Conservation (phyloP, 2,888 invertebrate genomes). For the Nephrotoma guestfalica region DNA sequence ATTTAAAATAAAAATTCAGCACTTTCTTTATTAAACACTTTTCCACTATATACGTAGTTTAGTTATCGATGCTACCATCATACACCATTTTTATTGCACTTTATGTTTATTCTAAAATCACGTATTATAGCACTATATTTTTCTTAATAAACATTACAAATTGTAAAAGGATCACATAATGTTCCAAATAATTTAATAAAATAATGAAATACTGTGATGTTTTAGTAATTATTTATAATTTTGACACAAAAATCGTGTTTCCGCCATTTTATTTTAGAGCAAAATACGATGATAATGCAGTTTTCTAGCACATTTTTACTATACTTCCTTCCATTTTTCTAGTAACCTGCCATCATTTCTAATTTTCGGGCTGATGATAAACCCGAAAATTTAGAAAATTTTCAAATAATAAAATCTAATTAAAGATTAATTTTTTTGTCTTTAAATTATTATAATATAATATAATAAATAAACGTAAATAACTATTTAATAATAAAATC, state of each 20-base stretch:
- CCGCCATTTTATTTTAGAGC: not conserved
- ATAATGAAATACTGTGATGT: not conserved
- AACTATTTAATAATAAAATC: not conserved
- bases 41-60: not conserved
- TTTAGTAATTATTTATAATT: not conserved
- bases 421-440: not conserved
- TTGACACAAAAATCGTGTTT: not conserved
- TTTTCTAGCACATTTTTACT: not conserved
- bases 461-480: not conserved
- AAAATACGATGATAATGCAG: not conserved
- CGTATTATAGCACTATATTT: not conserved
- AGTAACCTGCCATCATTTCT: conserved; percentile 4
- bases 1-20: too few relatives aligned
- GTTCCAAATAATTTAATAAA: not conserved
- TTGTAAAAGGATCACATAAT: not conserved
- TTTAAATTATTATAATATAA: not conserved
- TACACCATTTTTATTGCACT: not conserved
- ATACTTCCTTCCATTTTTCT: not conserved
- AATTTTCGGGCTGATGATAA: conserved; percentile 6
- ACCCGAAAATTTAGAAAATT: conserved; percentile 5
- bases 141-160: not conserved
- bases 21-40: not conserved
- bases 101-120: not conserved
- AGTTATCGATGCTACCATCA: not conserved
- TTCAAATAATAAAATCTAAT: not conserved